phyloP scores from a whole-genome alignment of 23 tunicate species.

The Trididemnum clinides region DNA sequence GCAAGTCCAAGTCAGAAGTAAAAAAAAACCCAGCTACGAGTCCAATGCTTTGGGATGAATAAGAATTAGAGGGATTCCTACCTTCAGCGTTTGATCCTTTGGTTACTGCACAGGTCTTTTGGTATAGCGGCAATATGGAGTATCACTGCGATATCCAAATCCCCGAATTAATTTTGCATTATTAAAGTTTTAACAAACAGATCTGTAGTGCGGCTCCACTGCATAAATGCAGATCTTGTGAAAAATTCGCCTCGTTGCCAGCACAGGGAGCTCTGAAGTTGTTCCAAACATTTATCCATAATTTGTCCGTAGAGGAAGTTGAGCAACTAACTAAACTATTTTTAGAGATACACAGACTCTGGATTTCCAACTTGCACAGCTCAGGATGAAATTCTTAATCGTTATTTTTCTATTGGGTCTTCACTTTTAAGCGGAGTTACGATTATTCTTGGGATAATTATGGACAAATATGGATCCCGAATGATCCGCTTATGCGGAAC shows the following conservation, averaged over 20 bases:
- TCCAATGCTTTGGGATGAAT: no score
- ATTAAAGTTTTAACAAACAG: no score
- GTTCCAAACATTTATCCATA: not conserved
- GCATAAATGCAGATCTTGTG: no score
- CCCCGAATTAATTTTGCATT: no score
- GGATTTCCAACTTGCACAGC: conserved; percentile 67
- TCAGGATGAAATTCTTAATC: conserved; percentile 85
- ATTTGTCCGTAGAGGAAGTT: not conserved
- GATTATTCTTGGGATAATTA: conserved; percentile 79
- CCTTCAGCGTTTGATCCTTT: no score
- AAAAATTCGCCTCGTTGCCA: not conserved
- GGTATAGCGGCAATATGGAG: no score
- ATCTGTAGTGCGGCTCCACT: no score
- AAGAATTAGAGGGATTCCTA: no score
- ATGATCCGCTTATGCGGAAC: conserved; percentile 85
- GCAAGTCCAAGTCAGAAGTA: no score
- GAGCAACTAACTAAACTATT: conserved; percentile 7
- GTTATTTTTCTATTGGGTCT: conserved; percentile 93
- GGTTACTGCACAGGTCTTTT: no score
- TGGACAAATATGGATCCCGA: conserved; percentile 97
- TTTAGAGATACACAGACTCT: conserved; percentile 56
- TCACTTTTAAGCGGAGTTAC: conserved; percentile 83
- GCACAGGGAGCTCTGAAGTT: not conserved
- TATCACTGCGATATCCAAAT: no score
- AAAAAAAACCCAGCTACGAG: no score